These are phyloP conservation scores for Metopolophium dirhodum DNA, from an alignment of 1,140 invertebrate species.

Conservation along the genomic window DNA sequence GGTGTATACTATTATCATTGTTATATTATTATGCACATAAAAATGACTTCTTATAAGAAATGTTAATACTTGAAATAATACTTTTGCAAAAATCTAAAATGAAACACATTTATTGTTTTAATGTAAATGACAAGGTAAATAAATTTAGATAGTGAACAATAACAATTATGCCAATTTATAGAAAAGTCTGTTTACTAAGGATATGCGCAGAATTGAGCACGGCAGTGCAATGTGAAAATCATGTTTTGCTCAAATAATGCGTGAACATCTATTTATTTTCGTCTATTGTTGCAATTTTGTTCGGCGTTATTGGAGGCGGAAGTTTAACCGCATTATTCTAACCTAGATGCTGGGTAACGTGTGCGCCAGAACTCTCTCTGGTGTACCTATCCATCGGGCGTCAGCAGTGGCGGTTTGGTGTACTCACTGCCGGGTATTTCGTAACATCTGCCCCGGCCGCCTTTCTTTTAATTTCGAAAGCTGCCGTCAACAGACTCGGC, in stretches of 20 bases:
- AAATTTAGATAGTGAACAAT: background rate
- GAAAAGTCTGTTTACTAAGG: background rate
- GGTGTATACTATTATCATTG: background rate
- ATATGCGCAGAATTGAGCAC: slow-evolving; percentile 4
- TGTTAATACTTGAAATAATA: background rate
- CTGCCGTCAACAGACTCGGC: background rate
- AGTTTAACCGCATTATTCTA: slow-evolving; percentile 52
- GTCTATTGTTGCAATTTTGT: slow-evolving; percentile 52
- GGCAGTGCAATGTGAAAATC: slow-evolving; percentile 43
- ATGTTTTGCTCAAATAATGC: slow-evolving; percentile 44
- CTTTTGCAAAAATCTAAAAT: background rate
- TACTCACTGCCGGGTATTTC: slow-evolving; percentile 56
- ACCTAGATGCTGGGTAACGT: slow-evolving; percentile 47
- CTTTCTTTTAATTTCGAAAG: slow-evolving; percentile 57
- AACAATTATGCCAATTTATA: background rate
- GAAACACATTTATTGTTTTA: background rate
- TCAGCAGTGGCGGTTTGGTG: slow-evolving; percentile 51
- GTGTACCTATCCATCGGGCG: slow-evolving; percentile 42
- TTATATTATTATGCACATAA: no score
- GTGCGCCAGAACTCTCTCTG: slow-evolving; percentile 42
- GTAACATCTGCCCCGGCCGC: slow-evolving; percentile 46
- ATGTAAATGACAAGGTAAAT: background rate
- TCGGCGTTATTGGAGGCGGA: slow-evolving; percentile 44
- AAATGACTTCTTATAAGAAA: background rate
- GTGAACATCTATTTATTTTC: slow-evolving; percentile 33